phyloP scores from a whole-genome alignment of 2,888 invertebrate genomes.

The Aleiodes alternator region DNA sequence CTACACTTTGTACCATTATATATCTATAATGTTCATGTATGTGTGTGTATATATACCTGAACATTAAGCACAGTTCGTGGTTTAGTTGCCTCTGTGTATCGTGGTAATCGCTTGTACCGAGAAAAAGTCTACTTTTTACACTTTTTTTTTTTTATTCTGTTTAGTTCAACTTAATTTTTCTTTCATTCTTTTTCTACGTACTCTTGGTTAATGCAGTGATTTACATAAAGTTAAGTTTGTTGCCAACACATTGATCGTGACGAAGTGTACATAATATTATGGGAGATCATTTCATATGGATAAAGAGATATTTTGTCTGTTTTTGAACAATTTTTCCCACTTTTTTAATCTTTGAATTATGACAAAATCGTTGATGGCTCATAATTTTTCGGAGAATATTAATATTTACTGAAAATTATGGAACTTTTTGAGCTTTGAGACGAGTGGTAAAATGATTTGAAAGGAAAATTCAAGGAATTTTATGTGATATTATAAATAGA shows the following conservation, averaged over 20 bases:
- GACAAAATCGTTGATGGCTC: background rate
- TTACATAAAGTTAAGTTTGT: conserved; percentile 11
- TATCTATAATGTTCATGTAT: conserved; percentile 12
- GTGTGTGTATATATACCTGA: conserved; percentile 4
- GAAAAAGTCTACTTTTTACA: conserved; percentile 10
- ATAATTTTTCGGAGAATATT: background rate
- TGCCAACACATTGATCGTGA: conserved; percentile 12
- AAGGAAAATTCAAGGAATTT: too few species aligned
- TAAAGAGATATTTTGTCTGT: too few species aligned
- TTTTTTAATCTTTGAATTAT: too few species aligned
- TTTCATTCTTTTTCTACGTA: background rate
- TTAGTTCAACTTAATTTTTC: background rate
- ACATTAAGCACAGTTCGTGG: conserved; percentile 24
- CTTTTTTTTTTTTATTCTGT: background rate
- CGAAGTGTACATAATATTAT: background rate
- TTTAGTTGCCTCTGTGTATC: conserved; percentile 26
- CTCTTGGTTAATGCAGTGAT: conserved; percentile 20
- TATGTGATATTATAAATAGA: too few species aligned
- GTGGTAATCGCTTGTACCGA: conserved; percentile 25
- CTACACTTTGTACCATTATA: conserved; percentile 31
- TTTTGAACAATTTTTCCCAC: too few species aligned
- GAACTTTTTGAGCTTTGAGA: too few species aligned
- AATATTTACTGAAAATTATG: too few species aligned
- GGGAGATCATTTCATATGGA: background rate
- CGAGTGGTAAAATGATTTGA: too few species aligned